Conservation (phyloP, 2,113 vertebrate species). For the Solea solea region DNA sequence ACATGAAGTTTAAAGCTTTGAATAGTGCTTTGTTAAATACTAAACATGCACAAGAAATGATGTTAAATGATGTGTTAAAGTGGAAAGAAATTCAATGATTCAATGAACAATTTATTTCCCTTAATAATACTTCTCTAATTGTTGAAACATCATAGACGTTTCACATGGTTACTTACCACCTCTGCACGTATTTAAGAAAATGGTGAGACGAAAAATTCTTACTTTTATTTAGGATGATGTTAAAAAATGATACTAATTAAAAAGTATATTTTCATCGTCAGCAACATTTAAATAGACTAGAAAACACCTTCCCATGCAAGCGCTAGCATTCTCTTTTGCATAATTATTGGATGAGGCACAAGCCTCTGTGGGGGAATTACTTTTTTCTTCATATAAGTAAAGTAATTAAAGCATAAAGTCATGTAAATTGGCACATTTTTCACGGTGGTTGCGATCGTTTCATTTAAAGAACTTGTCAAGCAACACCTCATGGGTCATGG, state of each 20-base stretch:
- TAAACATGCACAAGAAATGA: too few relatives aligned
- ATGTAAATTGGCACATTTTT: too few relatives aligned
- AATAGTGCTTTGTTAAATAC: too few relatives aligned
- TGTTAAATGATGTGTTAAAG: too few relatives aligned
- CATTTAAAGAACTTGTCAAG: too few relatives aligned
- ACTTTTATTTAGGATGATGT: too few relatives aligned
- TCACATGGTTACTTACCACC: neutral
- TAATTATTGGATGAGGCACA: slow-evolving; percentile 53
- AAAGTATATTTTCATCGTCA: slow-evolving; percentile 51
- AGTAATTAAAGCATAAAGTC: too few relatives aligned
- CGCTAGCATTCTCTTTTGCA: slow-evolving; percentile 50
- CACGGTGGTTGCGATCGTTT: too few relatives aligned
- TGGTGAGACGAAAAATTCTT: neutral
- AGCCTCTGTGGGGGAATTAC: slow-evolving; percentile 11
- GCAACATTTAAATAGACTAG: slow-evolving; percentile 47
- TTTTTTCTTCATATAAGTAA: slow-evolving; percentile 14
- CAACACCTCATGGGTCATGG: too few relatives aligned
- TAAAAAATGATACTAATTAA: neutral
- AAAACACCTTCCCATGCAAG: slow-evolving; percentile 69
- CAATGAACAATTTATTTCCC: too few relatives aligned
- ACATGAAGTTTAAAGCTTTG: too few relatives aligned
- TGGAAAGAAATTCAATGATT: too few relatives aligned
- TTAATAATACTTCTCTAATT: neutral
- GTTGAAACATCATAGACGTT: neutral
- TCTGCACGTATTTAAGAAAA: neutral